phyloP scores from a whole-genome alignment of 2,888 invertebrate species.

The Pachycephus smyrnensis region DNA sequence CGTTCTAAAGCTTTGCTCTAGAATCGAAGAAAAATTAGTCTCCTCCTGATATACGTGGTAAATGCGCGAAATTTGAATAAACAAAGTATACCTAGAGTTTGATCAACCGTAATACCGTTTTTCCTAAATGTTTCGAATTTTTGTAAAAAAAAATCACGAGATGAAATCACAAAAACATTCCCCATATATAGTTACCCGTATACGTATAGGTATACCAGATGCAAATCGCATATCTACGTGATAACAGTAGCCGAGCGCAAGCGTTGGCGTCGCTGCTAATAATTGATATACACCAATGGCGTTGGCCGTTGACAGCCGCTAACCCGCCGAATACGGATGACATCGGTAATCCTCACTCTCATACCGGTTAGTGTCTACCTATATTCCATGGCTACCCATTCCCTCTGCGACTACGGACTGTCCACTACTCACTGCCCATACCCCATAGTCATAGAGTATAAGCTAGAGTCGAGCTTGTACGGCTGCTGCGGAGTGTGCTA shows the following conservation, averaged over 20 bases:
- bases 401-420: constrained; percentile 13
- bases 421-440: background rate
- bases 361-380: constrained; percentile 59
- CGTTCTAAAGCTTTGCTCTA: background rate
- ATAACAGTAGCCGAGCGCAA: constrained; percentile 24
- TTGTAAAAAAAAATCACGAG: background rate
- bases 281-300: constrained; percentile 61
- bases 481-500: constrained; percentile 27
- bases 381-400: constrained; percentile 49
- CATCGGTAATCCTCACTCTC: constrained; percentile 63
- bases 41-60: too few species aligned
- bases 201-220: background rate
- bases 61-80: too few species aligned
- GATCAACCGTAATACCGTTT: too few species aligned
- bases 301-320: constrained; percentile 63
- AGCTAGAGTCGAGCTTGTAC: background rate
- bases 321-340: constrained; percentile 64
- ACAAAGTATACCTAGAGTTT: too few species aligned
- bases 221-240: background rate
- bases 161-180: background rate
- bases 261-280: constrained; percentile 46
- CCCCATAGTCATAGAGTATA: background rate
- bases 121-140: too few species aligned
- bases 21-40: background rate
- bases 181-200: background rate